These are phyloP conservation scores for Antheraea assamensis DNA, from an alignment of 2,888 invertebrate species.

Conservation along the genomic window DNA sequence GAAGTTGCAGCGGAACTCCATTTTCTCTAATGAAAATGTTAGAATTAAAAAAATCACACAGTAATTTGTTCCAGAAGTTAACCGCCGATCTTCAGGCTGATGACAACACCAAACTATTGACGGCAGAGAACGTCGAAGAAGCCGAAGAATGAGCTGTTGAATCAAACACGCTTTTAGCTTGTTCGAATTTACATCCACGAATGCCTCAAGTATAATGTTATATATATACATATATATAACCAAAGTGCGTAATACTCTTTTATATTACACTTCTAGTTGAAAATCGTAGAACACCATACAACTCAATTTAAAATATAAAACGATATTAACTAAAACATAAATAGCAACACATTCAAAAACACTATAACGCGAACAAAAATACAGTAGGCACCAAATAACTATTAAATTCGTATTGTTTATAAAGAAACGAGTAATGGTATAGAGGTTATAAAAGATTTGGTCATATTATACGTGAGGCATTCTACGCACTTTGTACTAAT, in stretches of 20 bases:
- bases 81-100: constrained; percentile 72
- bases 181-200: constrained; percentile 42
- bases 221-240: constrained; percentile 29
- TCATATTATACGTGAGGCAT: constrained; percentile 49
- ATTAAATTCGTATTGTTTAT: neutral
- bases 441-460: neutral
- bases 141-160: constrained; percentile 61
- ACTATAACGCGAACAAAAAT: neutral
- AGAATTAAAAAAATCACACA: neutral
- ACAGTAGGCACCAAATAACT: neutral
- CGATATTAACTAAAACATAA: neutral
- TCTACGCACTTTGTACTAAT: constrained; percentile 61
- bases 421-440: neutral
- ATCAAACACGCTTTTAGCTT: constrained; percentile 52
- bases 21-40: neutral
- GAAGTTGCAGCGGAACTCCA: too few species aligned
- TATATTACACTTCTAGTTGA: neutral
- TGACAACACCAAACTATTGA: constrained; percentile 76
- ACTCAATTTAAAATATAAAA: neutral
- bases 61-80: constrained; percentile 65
- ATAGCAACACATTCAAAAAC: neutral
- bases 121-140: constrained; percentile 75
- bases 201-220: constrained; percentile 57
- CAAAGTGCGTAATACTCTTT: constrained; percentile 32
- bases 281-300: neutral